These are phyloP conservation scores for Genyomyrus donnyi DNA, from an alignment of 2,113 vertebrate genomes.

Conservation along the genomic window DNA sequence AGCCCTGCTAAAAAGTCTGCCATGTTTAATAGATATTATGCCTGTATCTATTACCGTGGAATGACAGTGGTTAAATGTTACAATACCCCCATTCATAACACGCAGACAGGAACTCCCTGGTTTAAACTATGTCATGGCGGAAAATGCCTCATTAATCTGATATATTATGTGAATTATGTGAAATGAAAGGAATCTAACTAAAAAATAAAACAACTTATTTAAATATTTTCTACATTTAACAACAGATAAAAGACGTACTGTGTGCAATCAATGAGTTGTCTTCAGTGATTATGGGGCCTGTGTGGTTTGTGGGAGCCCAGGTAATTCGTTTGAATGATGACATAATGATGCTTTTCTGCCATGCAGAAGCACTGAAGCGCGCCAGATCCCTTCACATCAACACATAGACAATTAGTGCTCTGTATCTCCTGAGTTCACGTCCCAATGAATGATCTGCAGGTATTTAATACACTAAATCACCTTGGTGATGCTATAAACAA, in stretches of 20 bases:
- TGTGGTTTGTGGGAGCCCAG: not conserved
- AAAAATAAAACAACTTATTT: not conserved
- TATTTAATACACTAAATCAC: slow-evolving; percentile 13
- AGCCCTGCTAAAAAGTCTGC: slow-evolving; percentile 29
- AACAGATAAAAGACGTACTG: slow-evolving; percentile 30
- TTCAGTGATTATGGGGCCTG: slow-evolving; percentile 12
- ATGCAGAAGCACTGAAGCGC: not conserved
- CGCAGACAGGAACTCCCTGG: slow-evolving; percentile 41
- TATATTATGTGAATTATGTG: slow-evolving; percentile 44
- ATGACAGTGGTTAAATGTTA: slow-evolving; percentile 43
- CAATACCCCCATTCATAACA: slow-evolving; percentile 45
- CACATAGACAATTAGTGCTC: not conserved
- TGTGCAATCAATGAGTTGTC: slow-evolving; percentile 36
- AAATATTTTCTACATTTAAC: slow-evolving; percentile 30
- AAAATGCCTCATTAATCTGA: slow-evolving; percentile 44
- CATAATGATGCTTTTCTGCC: not conserved
- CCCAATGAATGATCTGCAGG: not conserved
- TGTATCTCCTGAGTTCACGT: not conserved
- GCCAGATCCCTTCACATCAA: not conserved
- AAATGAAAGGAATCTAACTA: slow-evolving; percentile 55
- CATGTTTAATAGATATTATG: slow-evolving; percentile 46
- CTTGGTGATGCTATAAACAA: not conserved
- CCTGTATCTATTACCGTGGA: slow-evolving; percentile 39
- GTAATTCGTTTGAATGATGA: slow-evolving; percentile 9
- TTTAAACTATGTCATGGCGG: slow-evolving; percentile 44